A percentile compares a stretch with the other conserved stretches of the same genome.
These are phyloP conservation scores for Pipistrellus pygmaeus DNA, from an alignment of 2,797 vertebrate genomes.

Conservation along the genomic window DNA sequence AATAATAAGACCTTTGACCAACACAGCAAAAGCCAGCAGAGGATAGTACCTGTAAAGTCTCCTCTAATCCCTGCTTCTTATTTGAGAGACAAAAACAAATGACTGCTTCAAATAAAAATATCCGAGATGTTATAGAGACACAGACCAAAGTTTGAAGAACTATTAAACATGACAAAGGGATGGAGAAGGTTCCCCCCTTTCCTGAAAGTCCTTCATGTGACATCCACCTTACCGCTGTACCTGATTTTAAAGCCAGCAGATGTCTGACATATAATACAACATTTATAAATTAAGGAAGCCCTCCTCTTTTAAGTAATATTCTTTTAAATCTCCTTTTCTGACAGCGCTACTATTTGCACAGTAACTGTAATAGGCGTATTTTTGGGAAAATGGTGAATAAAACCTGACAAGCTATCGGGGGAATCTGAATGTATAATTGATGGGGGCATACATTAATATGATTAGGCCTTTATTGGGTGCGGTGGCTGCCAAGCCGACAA, in stretches of 20 bases:
- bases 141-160: conserved; percentile 74
- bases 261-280: conserved; percentile 88
- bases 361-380: conserved; percentile 91
- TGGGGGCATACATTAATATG: conserved; percentile 95
- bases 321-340: conserved; percentile 92
- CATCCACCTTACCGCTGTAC: conserved; percentile 86
- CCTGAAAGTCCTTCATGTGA: conserved; percentile 89
- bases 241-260: conserved; percentile 88
- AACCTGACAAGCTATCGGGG: conserved; percentile 94
- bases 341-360: conserved; percentile 89
- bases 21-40: background rate
- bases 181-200: conserved; percentile 80
- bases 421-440: conserved; percentile 97
- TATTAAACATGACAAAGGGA: conserved; percentile 76
- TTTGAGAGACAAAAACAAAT: conserved; percentile 69
- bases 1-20: background rate
- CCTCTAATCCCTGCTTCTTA: conserved; percentile 48
- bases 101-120: conserved; percentile 74
- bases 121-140: conserved; percentile 55
- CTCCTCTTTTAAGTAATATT: conserved; percentile 92
- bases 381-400: conserved; percentile 93
- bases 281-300: conserved; percentile 91
- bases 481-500: conserved; percentile 91
- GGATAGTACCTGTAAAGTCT: background rate
- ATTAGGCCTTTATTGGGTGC: conserved; percentile 92